Base-by-base conservation (phyloP, 2,113 vertebrate genomes). In the Dasyornis broadbenti region DNA sequence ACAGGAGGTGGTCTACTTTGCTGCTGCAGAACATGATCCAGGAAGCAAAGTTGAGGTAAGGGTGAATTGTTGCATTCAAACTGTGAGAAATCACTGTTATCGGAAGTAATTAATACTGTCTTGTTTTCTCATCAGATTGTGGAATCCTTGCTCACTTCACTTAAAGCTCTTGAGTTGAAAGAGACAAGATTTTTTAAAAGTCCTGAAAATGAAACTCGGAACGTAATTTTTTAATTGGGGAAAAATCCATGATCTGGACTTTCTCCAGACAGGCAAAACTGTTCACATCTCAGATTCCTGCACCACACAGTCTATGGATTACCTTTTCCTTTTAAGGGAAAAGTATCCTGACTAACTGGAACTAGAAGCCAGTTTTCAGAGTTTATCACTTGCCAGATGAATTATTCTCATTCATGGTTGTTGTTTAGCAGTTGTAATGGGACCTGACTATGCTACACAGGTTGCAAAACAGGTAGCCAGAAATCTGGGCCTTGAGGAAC, bases 1-100 rank as follows among this genome's bases (percentile, higher is more conserved):
- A 1, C 98, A 98, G 76, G 98, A 98, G 86, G 97, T 98, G 14
- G 97, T 98, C 60, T 98, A 98, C 89, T 97, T 98, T 50, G 81
- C 98, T 5, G 93, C 97, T 1, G 95, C 96, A 40, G 71, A 88
- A 57, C 97, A 98, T 5, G 97, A 98, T 23, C 95, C 96, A 0
- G 98, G 97, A 81, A 98, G 97, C 96, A 98, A 98, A 96, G 97
- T 98, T 35, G 97, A 98, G 98, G 98, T 98, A 96, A 97, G 97
- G 61, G 13, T n/a, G 56, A 61, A 22, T 15, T 64, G 16, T n/a
- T 64, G 40, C 49, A 22, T 65, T 83, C 18, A 66, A 40, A 50
- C 35, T 24, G 24, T 81, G 70, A 53, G 33, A 85, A 70, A 33
- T 54, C 6, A 31, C 26, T 64, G 4, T 30, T 37, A 9, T 3